Base-by-base conservation (phyloP, 2,888 invertebrate species). In the Tethea ocularis region DNA sequence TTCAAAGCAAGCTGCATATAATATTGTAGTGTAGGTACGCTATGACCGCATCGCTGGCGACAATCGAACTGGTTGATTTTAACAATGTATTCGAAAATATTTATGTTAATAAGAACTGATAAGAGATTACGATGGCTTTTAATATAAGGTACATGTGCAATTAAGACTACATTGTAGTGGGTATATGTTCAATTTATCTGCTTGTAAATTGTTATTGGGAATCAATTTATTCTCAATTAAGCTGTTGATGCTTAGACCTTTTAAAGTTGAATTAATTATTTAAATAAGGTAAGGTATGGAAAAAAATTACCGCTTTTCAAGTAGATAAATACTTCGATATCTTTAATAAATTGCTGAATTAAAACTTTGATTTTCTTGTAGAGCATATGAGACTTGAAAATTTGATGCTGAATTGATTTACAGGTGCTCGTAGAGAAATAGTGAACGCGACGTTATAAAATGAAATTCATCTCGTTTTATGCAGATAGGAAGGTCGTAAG, bases 381-480 rank as follows among this genome's bases (percentile, higher is more conserved):
- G n/a, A 46, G 10, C n/a, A 59, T 57, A 67, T 57, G 61, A 59
- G 58, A 68, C 68, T 64, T 72, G 69, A 23, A 61, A 62, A 66
- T 53, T 52, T 56, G 68, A 59, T 69, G 67, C 59, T 56, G 72
- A 77, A 81, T 79, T 71, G 66, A 77, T 79, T 77, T 76, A 71
- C 67, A 72, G 60, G 62, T 60, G 57, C 62, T 54, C 54, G 61
- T 61, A 69, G 78, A 78, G 81, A 80, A 81, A 81, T 84, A 83
- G 84, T 82, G 73, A 77, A 77, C 77, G 77, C 73, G 67, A 80
- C 74, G 80, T 81, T 84, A 84, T 84, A 84, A 85, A 87, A 86
- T 86, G 80, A 82, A 87, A 84, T 87, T 87, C 83, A 85, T 88
- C 83, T 84, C 71, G 77, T 75, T 85, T 86, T 86, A 88, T 86